A percentile compares a stretch with the other conserved stretches of the same genome.
Conservation (phyloP, 2,113 vertebrate species). For the Sapayoa aenigma region DNA sequence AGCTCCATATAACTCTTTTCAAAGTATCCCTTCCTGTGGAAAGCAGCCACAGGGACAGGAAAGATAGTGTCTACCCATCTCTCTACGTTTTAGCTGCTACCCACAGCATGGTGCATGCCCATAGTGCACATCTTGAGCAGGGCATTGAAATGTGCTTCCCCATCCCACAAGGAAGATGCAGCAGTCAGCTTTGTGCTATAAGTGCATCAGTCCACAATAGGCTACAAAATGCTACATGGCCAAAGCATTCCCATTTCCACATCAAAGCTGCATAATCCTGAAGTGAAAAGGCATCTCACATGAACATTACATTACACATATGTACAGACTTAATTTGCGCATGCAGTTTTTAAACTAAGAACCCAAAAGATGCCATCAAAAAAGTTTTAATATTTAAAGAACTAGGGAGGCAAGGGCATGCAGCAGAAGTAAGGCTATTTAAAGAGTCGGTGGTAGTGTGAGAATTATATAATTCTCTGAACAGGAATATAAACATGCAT, state of each 20-base stretch:
- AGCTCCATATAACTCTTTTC: not conserved
- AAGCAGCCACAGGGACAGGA: not conserved
- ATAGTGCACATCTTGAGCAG: not conserved
- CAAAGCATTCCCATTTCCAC: not conserved
- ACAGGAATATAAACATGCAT: not conserved
- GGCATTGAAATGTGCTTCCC: not conserved
- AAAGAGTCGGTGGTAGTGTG: not conserved
- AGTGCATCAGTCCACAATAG: not conserved
- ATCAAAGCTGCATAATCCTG: not conserved
- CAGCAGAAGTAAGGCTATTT: not conserved
- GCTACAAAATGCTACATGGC: not conserved
- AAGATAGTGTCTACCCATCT: not conserved
- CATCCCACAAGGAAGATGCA: not conserved
- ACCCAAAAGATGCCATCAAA: not conserved
- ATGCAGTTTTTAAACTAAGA: not conserved
- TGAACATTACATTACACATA: not conserved
- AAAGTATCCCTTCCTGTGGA: not conserved
- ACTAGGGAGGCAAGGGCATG: not conserved
- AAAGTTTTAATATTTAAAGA: conserved; percentile 17
- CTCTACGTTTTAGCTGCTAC: not conserved
- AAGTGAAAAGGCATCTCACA: not conserved
- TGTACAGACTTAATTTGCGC: not conserved
- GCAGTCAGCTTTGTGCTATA: not conserved
- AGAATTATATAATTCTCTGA: not conserved
- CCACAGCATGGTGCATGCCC: accelerated